Conservation (phyloP, 2,888 invertebrate species). For the Agriopis leucophaearia region DNA sequence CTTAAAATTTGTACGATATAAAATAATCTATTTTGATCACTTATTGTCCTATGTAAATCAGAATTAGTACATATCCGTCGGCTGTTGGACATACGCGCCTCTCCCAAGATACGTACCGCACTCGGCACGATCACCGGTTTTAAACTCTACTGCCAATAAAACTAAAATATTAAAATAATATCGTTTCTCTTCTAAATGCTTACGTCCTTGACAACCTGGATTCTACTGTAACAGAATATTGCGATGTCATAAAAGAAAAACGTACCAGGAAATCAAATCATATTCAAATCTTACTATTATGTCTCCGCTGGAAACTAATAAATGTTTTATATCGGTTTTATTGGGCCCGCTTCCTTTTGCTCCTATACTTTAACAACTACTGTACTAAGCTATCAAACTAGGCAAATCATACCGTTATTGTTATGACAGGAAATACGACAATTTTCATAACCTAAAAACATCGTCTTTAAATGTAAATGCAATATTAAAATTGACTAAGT, state of each 20-base stretch:
- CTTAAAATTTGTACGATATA: no score
- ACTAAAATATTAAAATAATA: background rate
- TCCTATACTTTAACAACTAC: slow-evolving; percentile 26
- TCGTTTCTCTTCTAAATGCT: no score
- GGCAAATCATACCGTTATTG: slow-evolving; percentile 7
- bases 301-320: slow-evolving; percentile 25
- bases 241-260: slow-evolving; percentile 5
- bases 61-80: no score
- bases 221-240: slow-evolving; percentile 2
- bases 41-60: no score
- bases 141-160: no score
- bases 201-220: background rate
- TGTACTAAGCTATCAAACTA: slow-evolving; percentile 25
- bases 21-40: no score
- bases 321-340: slow-evolving; percentile 37
- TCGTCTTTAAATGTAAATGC: slow-evolving; percentile 10
- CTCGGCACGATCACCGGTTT: no score
- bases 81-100: no score
- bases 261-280: slow-evolving; percentile 15
- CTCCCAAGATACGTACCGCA: no score
- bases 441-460: slow-evolving; percentile 10
- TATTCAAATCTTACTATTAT: slow-evolving; percentile 24
- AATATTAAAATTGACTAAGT: slow-evolving; percentile 1
- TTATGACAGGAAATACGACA: slow-evolving; percentile 4
- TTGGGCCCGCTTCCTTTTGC: slow-evolving; percentile 19